A percentile compares a stretch with the other conserved stretches of the same genome.
Evolutionary conservation across 2,797 vertebrate genomes (phyloP).

Genomic region (Labeo calbasu): DNA sequence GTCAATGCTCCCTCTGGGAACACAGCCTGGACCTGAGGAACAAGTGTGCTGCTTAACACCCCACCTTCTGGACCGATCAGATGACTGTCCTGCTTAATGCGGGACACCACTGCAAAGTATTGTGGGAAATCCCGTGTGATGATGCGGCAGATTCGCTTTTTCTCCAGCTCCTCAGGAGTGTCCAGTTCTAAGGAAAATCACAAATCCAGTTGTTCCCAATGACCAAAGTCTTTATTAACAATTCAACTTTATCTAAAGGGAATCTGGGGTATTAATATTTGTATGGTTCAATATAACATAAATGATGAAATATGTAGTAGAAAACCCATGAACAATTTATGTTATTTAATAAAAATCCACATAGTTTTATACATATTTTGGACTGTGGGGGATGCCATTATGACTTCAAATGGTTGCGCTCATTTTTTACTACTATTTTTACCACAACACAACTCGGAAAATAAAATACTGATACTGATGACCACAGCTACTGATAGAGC

Average conservation of each 20-base stretch:
- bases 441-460: too few species aligned
- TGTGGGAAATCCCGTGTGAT: constrained; percentile 97
- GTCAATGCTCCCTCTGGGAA: constrained; percentile 96
- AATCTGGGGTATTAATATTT: too few species aligned
- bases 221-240: background rate
- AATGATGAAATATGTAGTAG: too few species aligned
- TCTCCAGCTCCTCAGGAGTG: constrained; percentile 92
- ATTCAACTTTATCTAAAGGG: background rate
- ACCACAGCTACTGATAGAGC: too few species aligned
- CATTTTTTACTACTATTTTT: too few species aligned
- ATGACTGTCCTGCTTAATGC: constrained; percentile 96
- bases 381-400: too few species aligned
- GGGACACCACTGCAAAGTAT: constrained; percentile 95
- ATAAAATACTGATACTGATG: too few species aligned
- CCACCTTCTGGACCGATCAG: constrained; percentile 95
- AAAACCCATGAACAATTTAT: too few species aligned
- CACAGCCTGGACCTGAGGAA: constrained; percentile 93
- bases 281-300: too few species aligned
- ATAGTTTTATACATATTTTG: too few species aligned
- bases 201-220: background rate
- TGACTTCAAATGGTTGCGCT: too few species aligned
- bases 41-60: constrained; percentile 92
- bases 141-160: constrained; percentile 96
- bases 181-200: constrained; percentile 83
- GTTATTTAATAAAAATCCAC: too few species aligned